Conservation (phyloP, 2,888 invertebrate genomes). For the Drosophila greeni region DNA sequence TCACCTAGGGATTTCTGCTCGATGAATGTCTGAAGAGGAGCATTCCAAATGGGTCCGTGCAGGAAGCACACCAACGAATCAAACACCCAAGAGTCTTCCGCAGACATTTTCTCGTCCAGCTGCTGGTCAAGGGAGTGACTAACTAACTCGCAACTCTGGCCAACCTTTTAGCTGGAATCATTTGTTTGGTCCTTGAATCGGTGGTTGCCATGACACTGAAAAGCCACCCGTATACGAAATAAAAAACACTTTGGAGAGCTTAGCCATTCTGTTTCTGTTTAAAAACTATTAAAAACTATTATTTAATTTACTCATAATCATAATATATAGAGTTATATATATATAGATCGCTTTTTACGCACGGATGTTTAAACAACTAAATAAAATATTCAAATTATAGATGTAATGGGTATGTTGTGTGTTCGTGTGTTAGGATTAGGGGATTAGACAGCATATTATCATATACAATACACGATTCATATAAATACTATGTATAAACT, state of each 20-base stretch:
- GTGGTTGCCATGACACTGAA: slow-evolving; percentile 41
- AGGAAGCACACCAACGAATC: slow-evolving; percentile 94
- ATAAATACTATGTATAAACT: slow-evolving; percentile 67
- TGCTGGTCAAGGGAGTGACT: slow-evolving; percentile 23
- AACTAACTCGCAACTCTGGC: slow-evolving; percentile 9
- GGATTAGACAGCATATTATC: slow-evolving; percentile 71
- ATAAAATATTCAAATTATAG: slow-evolving; percentile 63
- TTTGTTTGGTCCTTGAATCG: slow-evolving; percentile 61
- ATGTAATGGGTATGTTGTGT: slow-evolving; percentile 40
- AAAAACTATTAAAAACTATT: slow-evolving; percentile 78
- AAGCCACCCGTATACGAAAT: slow-evolving; percentile 23
- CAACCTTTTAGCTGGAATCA: slow-evolving; percentile 10
- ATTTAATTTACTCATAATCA: slow-evolving; percentile 74
- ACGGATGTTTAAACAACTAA: slow-evolving; percentile 52
- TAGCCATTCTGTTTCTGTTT: slow-evolving; percentile 64
- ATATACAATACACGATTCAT: slow-evolving; percentile 66
- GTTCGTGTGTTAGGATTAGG: slow-evolving; percentile 55
- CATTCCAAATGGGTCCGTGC: slow-evolving; percentile 95
- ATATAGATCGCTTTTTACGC: slow-evolving; percentile 47
- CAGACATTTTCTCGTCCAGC: slow-evolving; percentile 75
- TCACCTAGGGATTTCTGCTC: slow-evolving; percentile 94
- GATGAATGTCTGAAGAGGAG: slow-evolving; percentile 92
- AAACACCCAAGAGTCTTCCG: slow-evolving; percentile 91
- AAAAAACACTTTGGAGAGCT: slow-evolving; percentile 43
- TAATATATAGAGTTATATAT: slow-evolving; percentile 69